Conservation (phyloP, 1,140 invertebrate species). For the Danaus plexippus region DNA sequence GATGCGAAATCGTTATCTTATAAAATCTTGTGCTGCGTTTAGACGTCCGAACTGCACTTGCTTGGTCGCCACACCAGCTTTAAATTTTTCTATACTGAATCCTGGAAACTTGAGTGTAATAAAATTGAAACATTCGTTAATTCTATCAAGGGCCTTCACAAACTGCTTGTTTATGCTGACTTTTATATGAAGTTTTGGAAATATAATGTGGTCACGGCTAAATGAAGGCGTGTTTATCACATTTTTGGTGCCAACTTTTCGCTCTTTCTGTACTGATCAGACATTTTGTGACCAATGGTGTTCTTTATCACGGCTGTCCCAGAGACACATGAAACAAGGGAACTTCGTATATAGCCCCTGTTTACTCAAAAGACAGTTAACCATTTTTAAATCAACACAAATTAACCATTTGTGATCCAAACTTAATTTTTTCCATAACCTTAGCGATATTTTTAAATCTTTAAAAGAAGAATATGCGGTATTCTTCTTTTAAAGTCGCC, state of each 20-base stretch:
- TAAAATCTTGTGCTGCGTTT: too few species aligned
- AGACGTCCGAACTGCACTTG: too few species aligned
- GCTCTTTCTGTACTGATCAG: background rate
- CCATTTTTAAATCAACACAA: slow-evolving; percentile 3
- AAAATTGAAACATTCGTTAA: slow-evolving; percentile 6
- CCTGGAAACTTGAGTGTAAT: slow-evolving; percentile 4
- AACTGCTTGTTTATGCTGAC: slow-evolving; percentile 1
- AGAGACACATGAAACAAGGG: slow-evolving; percentile 1
- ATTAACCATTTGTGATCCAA: background rate
- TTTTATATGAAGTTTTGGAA: slow-evolving; percentile 1
- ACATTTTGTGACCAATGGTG: too few species aligned
- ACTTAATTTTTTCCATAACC: slow-evolving; percentile 2
- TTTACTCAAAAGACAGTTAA: background rate
- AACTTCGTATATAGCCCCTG: background rate
- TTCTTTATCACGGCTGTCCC: background rate
- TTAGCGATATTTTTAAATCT: background rate
- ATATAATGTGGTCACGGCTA: background rate
- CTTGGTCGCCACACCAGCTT: slow-evolving; percentile 3
- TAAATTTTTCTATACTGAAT: slow-evolving; percentile 7
- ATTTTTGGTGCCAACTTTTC: background rate
- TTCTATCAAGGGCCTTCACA: slow-evolving; percentile 9
- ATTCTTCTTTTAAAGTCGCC: background rate
- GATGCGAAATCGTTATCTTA: too few species aligned
- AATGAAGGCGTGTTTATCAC: background rate
- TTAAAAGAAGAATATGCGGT: too few species aligned